A percentile compares a stretch with the other conserved stretches of the same genome.
Conservation (phyloP, 1,140 invertebrate species). For the Hycleus cichorii region DNA sequence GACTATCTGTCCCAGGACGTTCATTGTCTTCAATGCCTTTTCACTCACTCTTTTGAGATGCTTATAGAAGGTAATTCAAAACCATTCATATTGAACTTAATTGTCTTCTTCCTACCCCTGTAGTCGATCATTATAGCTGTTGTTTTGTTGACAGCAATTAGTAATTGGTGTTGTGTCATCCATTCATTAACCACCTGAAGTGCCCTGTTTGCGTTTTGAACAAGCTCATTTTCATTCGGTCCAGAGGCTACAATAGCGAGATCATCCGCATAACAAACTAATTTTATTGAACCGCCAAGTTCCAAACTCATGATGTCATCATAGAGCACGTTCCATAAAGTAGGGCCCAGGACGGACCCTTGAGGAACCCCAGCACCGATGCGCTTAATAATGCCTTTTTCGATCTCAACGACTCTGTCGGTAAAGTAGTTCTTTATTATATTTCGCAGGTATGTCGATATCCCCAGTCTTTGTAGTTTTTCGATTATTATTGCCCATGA, state of each 20-base stretch:
- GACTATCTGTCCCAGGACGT: too few relatives aligned
- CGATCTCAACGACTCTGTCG: too few relatives aligned
- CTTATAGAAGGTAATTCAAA: too few relatives aligned
- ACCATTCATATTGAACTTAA: too few relatives aligned
- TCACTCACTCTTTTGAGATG: too few relatives aligned
- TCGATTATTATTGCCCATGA: background rate
- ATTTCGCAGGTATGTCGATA: background rate
- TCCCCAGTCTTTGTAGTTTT: background rate
- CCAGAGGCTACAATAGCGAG: slow-evolving; percentile 17
- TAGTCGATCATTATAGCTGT: background rate
- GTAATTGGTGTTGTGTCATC: background rate
- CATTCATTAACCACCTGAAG: background rate
- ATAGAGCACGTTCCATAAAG: slow-evolving; percentile 34
- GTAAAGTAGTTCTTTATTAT: background rate
- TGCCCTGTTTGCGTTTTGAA: background rate
- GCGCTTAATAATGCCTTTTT: too few relatives aligned
- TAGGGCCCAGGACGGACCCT: slow-evolving; percentile 27
- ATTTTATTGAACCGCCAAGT: background rate
- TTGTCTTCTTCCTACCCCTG: too few relatives aligned
- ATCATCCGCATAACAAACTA: slow-evolving; percentile 32
- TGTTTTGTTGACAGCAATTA: background rate
- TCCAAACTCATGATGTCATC: slow-evolving; percentile 27
- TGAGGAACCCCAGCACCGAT: background rate
- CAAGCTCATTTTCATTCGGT: background rate
- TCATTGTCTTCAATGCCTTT: too few relatives aligned